These are phyloP conservation scores for Clytia hemisphaerica DNA, from an alignment of 30 jellyfish, hydroid and myxozoan genomes.

Conservation along the genomic window DNA sequence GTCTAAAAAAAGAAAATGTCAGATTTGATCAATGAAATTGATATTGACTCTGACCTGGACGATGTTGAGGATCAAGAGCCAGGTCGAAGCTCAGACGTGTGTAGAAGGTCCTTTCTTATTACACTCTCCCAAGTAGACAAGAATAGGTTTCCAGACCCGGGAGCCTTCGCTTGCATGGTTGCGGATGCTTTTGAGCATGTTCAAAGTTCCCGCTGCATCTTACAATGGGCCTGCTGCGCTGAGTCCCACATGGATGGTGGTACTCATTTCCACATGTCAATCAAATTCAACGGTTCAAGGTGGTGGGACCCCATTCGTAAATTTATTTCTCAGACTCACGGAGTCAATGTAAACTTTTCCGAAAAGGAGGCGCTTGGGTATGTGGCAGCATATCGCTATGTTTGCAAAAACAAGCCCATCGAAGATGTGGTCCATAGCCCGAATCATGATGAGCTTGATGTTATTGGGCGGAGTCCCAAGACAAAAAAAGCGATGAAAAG, in stretches of 20 bases:
- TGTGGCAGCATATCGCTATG: no score
- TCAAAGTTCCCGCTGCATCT: not conserved
- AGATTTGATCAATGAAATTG: no score
- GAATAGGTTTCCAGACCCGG: not conserved
- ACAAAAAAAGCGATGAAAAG: no score
- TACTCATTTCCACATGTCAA: not conserved
- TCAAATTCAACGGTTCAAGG: not conserved
- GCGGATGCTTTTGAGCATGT: not conserved
- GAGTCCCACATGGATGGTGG: no score
- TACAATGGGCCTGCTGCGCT: constrained; percentile 4
- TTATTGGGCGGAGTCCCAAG: not conserved
- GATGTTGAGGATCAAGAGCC: no score
- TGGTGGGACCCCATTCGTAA: not conserved
- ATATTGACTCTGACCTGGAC: no score
- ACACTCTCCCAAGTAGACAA: not conserved
- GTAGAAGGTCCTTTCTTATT: not conserved
- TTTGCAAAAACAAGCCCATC: not conserved
- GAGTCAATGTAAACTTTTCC: not conserved
- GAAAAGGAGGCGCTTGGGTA: no score
- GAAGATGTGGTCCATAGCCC: not conserved
- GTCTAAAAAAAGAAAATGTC: no score
- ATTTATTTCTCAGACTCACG: not conserved
- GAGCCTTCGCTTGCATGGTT: not conserved
- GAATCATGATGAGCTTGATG: not conserved
- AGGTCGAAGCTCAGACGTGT: not conserved